A percentile compares a stretch with the other conserved stretches of the same genome.
Conservation (phyloP, 2,888 invertebrate genomes). For the Andrena haemorrhoa region DNA sequence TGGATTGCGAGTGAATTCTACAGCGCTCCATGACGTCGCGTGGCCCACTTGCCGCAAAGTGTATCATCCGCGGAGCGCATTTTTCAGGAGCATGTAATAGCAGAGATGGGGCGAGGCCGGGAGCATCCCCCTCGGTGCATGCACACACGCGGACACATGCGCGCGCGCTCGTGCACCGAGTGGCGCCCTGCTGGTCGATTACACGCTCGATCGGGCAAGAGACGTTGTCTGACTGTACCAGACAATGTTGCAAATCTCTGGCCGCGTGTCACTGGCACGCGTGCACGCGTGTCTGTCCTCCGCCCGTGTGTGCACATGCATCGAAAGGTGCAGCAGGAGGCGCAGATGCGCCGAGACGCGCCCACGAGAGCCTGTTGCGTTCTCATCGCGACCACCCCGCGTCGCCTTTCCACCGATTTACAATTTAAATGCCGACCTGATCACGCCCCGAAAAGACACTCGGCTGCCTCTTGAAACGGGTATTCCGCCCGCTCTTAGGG, state of each 20-base stretch:
- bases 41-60: conserved; percentile 34
- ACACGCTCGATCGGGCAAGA: conserved; percentile 72
- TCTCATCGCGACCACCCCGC: conserved; percentile 32
- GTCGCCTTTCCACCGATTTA: conserved; percentile 61
- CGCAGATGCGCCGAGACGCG: conserved; percentile 46
- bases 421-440: conserved; percentile 64
- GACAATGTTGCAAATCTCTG: conserved; percentile 69
- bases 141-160: conserved; percentile 20
- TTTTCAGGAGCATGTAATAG: conserved; percentile 49
- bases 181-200: conserved; percentile 68
- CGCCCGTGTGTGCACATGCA: conserved; percentile 19
- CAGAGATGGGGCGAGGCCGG: not conserved
- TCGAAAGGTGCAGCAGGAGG: conserved; percentile 43
- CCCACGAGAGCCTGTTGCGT: conserved; percentile 70
- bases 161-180: conserved; percentile 36
- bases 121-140: conserved; percentile 26
- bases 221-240: conserved; percentile 66
- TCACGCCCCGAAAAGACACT: conserved; percentile 38
- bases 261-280: conserved; percentile 40
- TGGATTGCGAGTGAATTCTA: conserved; percentile 20
- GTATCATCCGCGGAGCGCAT: conserved; percentile 32
- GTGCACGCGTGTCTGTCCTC: conserved; percentile 3
- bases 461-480: not conserved
- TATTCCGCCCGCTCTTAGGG: not conserved
- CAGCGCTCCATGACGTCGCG: conserved; percentile 8